phyloP scores from a whole-genome alignment of 2,888 invertebrate species.

The Keiferia lycopersicella region DNA sequence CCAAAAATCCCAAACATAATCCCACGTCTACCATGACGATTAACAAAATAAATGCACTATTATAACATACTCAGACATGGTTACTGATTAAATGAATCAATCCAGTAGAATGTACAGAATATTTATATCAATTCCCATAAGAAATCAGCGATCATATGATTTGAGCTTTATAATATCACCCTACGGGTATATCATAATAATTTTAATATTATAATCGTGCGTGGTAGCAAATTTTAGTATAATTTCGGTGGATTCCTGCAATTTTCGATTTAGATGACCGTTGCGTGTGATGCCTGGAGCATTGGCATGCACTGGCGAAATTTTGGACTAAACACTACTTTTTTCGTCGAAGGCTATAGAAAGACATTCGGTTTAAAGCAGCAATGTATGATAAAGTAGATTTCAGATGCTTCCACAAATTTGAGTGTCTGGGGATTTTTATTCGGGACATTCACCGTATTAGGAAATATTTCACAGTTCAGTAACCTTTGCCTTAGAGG shows the following conservation, averaged over 20 bases:
- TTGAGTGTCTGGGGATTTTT: neutral
- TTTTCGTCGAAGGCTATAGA: neutral
- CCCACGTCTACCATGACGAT: neutral
- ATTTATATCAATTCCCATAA: slow-evolving; percentile 16
- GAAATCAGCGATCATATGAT: slow-evolving; percentile 6
- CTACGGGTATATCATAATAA: slow-evolving; percentile 36
- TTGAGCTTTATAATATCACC: slow-evolving; percentile 18
- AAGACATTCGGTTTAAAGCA: neutral
- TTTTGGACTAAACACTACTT: neutral
- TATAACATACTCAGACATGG: neutral
- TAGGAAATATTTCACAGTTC: slow-evolving; percentile 73
- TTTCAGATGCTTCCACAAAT: neutral
- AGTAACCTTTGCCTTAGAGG: slow-evolving; percentile 70
- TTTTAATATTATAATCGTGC: slow-evolving; percentile 63
- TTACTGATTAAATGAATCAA: slow-evolving; percentile 11
- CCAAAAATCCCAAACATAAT: neutral
- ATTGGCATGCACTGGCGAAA: neutral
- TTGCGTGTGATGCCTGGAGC: slow-evolving; percentile 19
- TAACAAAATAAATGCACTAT: neutral
- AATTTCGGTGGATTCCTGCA: slow-evolving; percentile 55
- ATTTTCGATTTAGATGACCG: slow-evolving; percentile 41
- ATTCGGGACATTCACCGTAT: slow-evolving; percentile 70
- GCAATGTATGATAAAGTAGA: neutral
- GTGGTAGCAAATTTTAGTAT: slow-evolving; percentile 65
- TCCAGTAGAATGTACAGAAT: slow-evolving; percentile 8